Percentiles rank a stretch among this genome's conserved stretches.
phyloP scores from a whole-genome alignment of 2,888 invertebrate species.

The Lepidonotus clava region DNA sequence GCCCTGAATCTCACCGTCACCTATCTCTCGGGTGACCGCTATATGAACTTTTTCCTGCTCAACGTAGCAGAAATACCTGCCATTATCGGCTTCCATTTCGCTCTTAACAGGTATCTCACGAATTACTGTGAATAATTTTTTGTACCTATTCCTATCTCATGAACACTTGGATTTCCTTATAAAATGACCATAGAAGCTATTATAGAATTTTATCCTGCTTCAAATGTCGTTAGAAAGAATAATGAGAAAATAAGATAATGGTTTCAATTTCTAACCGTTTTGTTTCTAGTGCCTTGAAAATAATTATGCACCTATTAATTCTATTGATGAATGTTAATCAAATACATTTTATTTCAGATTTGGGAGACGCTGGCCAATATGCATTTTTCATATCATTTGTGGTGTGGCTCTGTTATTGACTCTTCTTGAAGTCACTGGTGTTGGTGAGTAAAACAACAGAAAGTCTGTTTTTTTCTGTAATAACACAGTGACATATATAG shows the following conservation, averaged over 20 bases:
- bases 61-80: conserved; percentile 14
- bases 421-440: conserved; percentile 1
- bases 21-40: conserved; percentile 2
- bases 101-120: neutral
- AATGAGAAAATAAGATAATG: no score
- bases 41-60: conserved; percentile 23
- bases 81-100: conserved; percentile 41
- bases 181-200: neutral
- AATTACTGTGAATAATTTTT: neutral
- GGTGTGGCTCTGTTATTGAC: conserved; percentile 22
- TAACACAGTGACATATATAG: neutral
- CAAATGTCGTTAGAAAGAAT: no score
- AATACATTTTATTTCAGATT: neutral
- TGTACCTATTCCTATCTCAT: neutral
- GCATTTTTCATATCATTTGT: conserved; percentile 1
- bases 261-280: no score
- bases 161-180: neutral
- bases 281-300: neutral
- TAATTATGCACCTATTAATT: neutral
- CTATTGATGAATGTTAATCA: neutral
- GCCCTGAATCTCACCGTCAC: conserved; percentile 13
- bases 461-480: neutral
- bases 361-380: conserved; percentile 34
- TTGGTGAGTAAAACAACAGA: neutral
- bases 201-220: neutral